Base-by-base conservation (phyloP, 1,140 invertebrate species). In the Druon quercuslanigerum region DNA sequence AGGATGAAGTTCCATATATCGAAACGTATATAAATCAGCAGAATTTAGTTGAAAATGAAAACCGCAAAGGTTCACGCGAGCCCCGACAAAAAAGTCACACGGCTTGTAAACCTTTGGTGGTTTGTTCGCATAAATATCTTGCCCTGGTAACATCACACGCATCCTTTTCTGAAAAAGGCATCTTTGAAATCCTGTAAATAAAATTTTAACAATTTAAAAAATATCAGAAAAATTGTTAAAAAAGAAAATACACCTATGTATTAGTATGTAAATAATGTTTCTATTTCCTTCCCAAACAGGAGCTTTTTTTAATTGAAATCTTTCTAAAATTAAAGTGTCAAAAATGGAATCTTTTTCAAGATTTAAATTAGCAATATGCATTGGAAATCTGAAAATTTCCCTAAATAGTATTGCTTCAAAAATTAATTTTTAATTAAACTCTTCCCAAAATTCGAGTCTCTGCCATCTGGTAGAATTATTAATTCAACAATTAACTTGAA, bases 1-100 rank as follows among this genome's bases (percentile, higher is more conserved):
- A 75, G 93, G 88, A 90, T 97, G 91, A n/a, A 94, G 85, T 89
- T 98, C 97, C 97, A 98, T 96, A 87, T 97, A 98, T 60, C 94
- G 92, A 73, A 97, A 91, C 5, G 96, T 95, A 88, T 97, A 98
- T 86, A 97, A 95, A 88, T 98, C 97, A 11, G 96, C 96, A 46
- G 94, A 94, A 19, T 94, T 92, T 7, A 98, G 89, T 75, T 95
- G 85, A 87, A 98, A 98, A 16, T 94, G 91, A 87, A 96, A 96
- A 83, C 94, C 93, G 88, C 96, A 95, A 20, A 98, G 93, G 50
- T 94, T 93, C 13, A 98, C 82, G 25, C 91, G 92, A 33, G 95
- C 94, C 40, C 97, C 97, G 11, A 98, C 93, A 90, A 94, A 98
- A 89, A 98, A 95, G 87, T 98, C 94, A 78, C 94, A 90, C 5